Conservation (phyloP, 2,113 vertebrate species). For the Balaeniceps rex region DNA sequence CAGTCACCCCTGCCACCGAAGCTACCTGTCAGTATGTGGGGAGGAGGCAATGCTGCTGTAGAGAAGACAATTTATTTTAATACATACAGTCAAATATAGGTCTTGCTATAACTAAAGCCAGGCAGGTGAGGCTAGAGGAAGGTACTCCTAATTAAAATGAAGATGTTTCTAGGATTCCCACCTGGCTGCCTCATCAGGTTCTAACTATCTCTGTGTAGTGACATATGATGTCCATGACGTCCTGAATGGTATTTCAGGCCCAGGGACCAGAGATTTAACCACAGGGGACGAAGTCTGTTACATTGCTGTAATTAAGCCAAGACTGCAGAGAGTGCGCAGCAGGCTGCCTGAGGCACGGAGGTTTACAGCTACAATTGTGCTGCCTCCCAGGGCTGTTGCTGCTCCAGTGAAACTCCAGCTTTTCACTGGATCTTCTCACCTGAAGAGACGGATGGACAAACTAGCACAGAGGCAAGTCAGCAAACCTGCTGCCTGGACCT, state of each 20-base stretch:
- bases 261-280: neutral
- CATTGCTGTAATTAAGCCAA: neutral
- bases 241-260: neutral
- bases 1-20: too few relatives aligned
- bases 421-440: neutral
- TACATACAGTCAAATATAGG: neutral
- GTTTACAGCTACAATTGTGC: neutral
- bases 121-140: neutral
- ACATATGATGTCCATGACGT: accelerated
- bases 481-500: neutral
- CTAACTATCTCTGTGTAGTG: neutral
- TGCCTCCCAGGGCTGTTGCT: neutral
- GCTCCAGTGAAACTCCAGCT: neutral
- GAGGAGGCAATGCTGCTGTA: neutral
- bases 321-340: neutral
- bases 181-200: neutral
- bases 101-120: neutral
- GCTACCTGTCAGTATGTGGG: neutral
- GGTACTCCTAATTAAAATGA: neutral
- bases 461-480: neutral
- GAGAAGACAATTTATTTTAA: neutral
- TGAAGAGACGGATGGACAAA: neutral
- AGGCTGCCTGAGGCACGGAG: accelerated
- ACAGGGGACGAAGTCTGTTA: neutral
- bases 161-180: neutral